Evolutionary conservation across 64 coral and sea anemone genomes (phyloP), one percentile per base, ranked within the genome.

Genomic region (Montipora sp.): DNA sequence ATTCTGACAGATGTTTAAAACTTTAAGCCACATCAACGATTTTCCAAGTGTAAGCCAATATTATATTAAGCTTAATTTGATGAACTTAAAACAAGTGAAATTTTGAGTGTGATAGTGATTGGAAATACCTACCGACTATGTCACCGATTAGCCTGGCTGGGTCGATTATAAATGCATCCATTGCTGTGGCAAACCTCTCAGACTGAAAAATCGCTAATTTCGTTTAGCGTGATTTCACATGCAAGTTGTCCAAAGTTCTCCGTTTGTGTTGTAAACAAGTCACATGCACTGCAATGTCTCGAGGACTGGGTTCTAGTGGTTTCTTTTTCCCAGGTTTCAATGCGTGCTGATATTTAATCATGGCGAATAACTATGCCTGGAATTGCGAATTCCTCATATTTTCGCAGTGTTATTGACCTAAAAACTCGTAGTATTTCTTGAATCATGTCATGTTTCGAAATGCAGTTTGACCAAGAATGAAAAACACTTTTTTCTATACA

Each of bases 81-180:
- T 24, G 24, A 24, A 5, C 13, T 12, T 63, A 12, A 16, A 3
- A 16, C 59, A 63, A 63, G 9, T 15, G 13, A 3, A 12, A 63
- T 63, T 16, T 14, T 63, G 59, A 63, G 20, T 71, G 19, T 55
- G 59, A 44, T 49, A 85, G 36, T 8, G 18, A 49, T 51, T 45
- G 10, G 13, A 50, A 85, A 66, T 4, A 85, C 82, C 7, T 49
- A 85, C 82, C 82, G 0, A 85, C 82, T 20, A 85, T 85, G 8
- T 85, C 82, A 10, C 65, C 46, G 50, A 85, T 85, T 46, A 85
- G 82, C 65, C 43, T 85, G 71, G 82, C 82, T 72, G 82, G 82
- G n/a, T 85, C 82, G 3, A 72, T 72, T 48, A 85, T 85, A 85
- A 85, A 85, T 50, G 82, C 82, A 16, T 85, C 82, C 82, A 72